These are phyloP conservation scores for Lamellibrachia luymesi DNA, from an alignment of 1,140 invertebrate species.

Conservation along the genomic window DNA sequence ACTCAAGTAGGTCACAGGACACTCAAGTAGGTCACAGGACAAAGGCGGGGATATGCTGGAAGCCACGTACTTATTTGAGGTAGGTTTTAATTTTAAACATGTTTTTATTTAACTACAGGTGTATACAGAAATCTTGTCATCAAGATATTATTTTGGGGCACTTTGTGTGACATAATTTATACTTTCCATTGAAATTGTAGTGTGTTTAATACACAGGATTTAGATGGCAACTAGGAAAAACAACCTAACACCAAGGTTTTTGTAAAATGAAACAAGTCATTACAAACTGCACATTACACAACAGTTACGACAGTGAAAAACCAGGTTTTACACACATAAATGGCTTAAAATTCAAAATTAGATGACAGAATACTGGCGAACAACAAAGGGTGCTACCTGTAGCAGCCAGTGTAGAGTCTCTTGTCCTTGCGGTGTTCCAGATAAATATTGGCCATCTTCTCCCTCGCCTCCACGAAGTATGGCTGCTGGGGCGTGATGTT, in stretches of 20 bases:
- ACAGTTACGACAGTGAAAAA: neutral
- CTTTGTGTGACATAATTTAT: too few species aligned
- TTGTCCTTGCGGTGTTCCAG: slow-evolving; percentile 84
- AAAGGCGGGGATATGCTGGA: neutral
- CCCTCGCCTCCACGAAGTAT: slow-evolving; percentile 73
- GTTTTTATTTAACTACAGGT: too few species aligned
- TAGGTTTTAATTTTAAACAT: too few species aligned
- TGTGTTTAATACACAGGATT: too few species aligned
- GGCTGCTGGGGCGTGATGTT: slow-evolving; percentile 73
- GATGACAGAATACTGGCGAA: neutral
- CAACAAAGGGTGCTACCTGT: slow-evolving; percentile 52
- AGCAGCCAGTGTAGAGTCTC: slow-evolving; percentile 64
- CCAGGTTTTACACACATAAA: neutral
- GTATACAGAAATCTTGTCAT: too few species aligned
- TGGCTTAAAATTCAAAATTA: neutral
- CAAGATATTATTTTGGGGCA: too few species aligned
- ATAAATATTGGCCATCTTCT: slow-evolving; percentile 89
- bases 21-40: neutral
- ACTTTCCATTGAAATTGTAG: too few species aligned
- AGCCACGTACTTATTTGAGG: too few species aligned
- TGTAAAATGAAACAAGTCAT: too few species aligned
- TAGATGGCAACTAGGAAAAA: too few species aligned
- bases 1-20: neutral
- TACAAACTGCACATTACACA: neutral
- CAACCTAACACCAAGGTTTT: too few species aligned